Base-by-base conservation (phyloP, 2,888 invertebrate species). In the Apoda limacodes region DNA sequence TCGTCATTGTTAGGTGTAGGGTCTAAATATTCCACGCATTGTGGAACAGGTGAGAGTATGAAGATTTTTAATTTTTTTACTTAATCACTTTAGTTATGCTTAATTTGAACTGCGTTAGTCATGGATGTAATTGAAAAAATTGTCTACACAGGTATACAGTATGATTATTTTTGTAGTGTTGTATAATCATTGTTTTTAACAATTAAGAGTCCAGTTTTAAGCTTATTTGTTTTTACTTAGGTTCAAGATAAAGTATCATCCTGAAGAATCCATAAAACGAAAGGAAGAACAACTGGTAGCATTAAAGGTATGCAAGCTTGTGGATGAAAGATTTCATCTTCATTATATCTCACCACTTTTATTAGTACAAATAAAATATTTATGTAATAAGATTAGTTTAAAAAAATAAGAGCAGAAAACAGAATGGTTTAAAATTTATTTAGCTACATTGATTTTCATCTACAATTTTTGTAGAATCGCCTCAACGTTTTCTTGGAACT, bases 161-260 rank as follows among this genome's bases (percentile, higher is more conserved):
- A 10, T 27, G 13, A 25, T 22, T 41, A 39, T 30, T 32, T 28
- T 25, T 33, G 31, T 26, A 11, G 40, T 13, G 3, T 22, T 5
- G 12, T 11, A n/a, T 9, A 20, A n/a, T 28, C 10, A 15, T 24
- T 13, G 9, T 25, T 23, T 20, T 10, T 28, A 15, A 34, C 11
- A 27, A 28, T 27, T 24, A 15, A 14, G 29, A 33, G 28, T n/a
- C n/a, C n/a, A n/a, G n/a, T n/a, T n/a, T n/a, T n/a, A n/a, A n/a
- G 23, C 20, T 39, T 13, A 30, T 32, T 58, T 57, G 46, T 46
- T 45, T 48, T n/a, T n/a, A n/a, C 60, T 35, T 80, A 99, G 99
- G 98, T 99, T 99, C 85, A 96, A 97, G 80, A 88, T 93, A 50
- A 98, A 98, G 82, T 99, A 98, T 62, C 98, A 99, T 69, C 99